Conservation (phyloP, 2,113 vertebrate species). For the Oreochromis tanganicae region DNA sequence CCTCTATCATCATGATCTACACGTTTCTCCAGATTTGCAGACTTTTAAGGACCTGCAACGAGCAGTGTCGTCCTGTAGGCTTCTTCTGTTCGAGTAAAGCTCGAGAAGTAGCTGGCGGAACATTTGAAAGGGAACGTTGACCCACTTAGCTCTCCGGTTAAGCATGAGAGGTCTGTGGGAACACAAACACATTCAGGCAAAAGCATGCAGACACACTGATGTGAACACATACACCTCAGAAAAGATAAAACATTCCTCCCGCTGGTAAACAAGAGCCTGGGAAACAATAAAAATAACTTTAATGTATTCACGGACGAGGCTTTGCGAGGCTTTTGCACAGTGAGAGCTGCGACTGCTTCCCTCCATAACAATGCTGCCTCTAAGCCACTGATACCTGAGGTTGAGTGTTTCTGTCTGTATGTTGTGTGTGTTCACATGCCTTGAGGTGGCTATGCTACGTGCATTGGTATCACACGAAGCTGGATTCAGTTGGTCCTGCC, state of each 20-base stretch:
- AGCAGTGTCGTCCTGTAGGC: neutral
- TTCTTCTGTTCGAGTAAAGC: neutral
- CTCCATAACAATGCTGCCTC: slow-evolving; percentile 5
- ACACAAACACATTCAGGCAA: neutral
- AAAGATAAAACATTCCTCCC: neutral
- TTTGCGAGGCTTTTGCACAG: neutral
- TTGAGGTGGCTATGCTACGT: neutral
- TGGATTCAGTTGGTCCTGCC: slow-evolving; percentile 9
- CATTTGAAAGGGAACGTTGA: slow-evolving; percentile 42
- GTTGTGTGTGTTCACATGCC: neutral
- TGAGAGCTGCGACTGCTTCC: neutral
- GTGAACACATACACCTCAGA: neutral
- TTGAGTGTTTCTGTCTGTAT: neutral
- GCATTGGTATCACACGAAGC: neutral
- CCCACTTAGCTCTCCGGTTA: slow-evolving; percentile 48
- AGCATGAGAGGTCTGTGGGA: slow-evolving; percentile 2
- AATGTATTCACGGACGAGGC: slow-evolving; percentile 21
- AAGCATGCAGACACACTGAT: neutral
- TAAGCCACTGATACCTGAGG: slow-evolving; percentile 19
- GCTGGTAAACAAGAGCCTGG: slow-evolving; percentile 25
- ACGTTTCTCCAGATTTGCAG: neutral
- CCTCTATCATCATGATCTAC: neutral
- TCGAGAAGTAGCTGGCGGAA: neutral
- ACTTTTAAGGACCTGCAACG: neutral
- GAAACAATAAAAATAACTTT: slow-evolving; percentile 30